These are phyloP conservation scores for Coptodon bakossiorum DNA, from an alignment of 2,113 vertebrate species.

Conservation along the genomic window DNA sequence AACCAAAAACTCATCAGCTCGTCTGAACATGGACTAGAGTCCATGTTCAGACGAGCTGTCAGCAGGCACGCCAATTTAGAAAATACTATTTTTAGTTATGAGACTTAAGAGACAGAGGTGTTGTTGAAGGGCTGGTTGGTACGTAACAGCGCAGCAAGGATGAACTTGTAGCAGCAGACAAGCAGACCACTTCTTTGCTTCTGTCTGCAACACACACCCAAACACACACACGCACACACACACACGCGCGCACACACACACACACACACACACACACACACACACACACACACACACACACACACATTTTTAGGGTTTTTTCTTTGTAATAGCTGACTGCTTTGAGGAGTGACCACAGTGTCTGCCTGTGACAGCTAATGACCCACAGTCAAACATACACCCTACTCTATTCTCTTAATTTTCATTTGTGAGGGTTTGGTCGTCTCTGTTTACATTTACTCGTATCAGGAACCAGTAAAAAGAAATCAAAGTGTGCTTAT, in stretches of 20 bases:
- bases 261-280: not conserved
- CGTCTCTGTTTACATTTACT: not conserved
- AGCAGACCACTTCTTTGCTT: not conserved
- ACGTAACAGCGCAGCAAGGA: not conserved
- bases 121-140: not conserved
- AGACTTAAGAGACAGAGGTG: not conserved
- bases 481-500: not conserved
- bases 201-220: not conserved
- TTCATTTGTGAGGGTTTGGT: not conserved
- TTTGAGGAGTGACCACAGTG: not conserved
- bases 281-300: not conserved
- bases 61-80: not conserved
- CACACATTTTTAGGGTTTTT: no score
- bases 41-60: not conserved
- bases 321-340: no score
- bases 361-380: slow-evolving; percentile 21
- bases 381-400: not conserved
- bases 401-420: not conserved
- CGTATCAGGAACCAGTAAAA: not conserved
- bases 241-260: accelerated
- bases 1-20: not conserved
- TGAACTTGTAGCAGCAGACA: not conserved
- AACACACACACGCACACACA: not conserved
- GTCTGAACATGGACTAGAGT: no score
- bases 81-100: not conserved